Base-by-base conservation (phyloP, 2,888 invertebrate genomes). In the Petrolisthes manimaculis region DNA sequence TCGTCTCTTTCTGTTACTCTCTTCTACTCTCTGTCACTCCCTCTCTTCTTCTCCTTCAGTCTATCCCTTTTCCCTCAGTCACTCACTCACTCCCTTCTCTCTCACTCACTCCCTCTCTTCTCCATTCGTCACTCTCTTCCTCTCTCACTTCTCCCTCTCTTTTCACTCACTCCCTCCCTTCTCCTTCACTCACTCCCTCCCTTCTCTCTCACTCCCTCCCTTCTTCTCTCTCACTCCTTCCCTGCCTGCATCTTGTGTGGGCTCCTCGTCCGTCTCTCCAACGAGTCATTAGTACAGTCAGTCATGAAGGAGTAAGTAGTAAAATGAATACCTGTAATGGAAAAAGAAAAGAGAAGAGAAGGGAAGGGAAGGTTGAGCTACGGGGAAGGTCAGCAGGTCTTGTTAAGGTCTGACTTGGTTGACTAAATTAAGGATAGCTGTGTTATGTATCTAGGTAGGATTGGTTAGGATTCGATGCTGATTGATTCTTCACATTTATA, bases 191-290 rank as follows among this genome's bases (percentile, higher is more conserved):
- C 61, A 61, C 1, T 71, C 71, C 6, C 21, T 71, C 21, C n/a
- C 71, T n/a, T 6, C 21, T 21, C 71, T 3, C 71, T n/a, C 21
- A 0, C 71, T 71, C 18, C 71, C 21, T n/a, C 71, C 21, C 71
- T 6, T 12, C n/a, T 1, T 71, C 21, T n/a, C 71, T 4, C 71
- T n/a, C 21, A 14, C 71, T n/a, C 71, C 71, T 3, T 71, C n/a
- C 71, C 6, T 6, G 21, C n/a, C 71, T 71, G 71, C 71, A 71
- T 71, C 71, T n/a, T 71, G 71, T 71, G 71, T 71, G 71, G 14
- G n/a, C 71, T 6, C 12, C 71, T 61, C 61, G 61, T 14, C 12
- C 0, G 61, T 18, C 9, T 14, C 61, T 61, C 18, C 61, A 14
- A 18, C 18, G 61, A 61, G 61, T 9, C 61, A 14, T 61, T 12